These are phyloP conservation scores for Heliothis subflexa DNA, from an alignment of 1,140 invertebrate species.

Conservation along the genomic window DNA sequence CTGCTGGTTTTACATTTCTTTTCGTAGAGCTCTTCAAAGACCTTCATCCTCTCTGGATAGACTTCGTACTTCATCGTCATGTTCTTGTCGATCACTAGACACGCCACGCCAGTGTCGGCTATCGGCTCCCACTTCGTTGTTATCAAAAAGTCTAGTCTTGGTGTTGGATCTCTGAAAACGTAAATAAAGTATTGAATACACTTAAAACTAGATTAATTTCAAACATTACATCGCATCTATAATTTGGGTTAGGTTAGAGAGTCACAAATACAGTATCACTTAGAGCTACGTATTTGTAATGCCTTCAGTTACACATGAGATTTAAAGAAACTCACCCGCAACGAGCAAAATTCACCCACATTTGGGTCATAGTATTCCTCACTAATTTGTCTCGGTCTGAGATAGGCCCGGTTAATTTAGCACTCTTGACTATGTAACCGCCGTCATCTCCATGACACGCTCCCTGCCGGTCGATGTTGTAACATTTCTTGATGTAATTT, in stretches of 20 bases:
- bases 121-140: constrained; percentile 75
- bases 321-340: constrained; percentile 70
- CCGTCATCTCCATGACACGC: constrained; percentile 80
- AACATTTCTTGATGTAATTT: constrained; percentile 75
- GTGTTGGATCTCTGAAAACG: constrained; percentile 75
- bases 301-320: no score
- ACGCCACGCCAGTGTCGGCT: constrained; percentile 56
- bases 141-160: constrained; percentile 61
- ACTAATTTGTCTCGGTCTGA: constrained; percentile 71
- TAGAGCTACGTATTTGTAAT: no score
- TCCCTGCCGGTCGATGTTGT: constrained; percentile 67
- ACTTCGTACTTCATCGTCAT: constrained; percentile 68
- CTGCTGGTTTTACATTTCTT: constrained; percentile 51
- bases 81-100: constrained; percentile 69
- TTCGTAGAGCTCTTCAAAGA: constrained; percentile 69
- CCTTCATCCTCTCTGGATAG: constrained; percentile 64
- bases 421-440: constrained; percentile 71
- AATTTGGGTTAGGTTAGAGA: no score
- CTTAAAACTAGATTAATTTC: neutral
- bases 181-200: neutral
- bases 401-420: constrained; percentile 56
- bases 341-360: constrained; percentile 87
- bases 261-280: neutral
- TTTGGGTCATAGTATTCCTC: constrained; percentile 70
- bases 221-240: no score